Evolutionary conservation across 2,888 invertebrate genomes (phyloP).

Genomic region (Rhamnusium bicolor): DNA sequence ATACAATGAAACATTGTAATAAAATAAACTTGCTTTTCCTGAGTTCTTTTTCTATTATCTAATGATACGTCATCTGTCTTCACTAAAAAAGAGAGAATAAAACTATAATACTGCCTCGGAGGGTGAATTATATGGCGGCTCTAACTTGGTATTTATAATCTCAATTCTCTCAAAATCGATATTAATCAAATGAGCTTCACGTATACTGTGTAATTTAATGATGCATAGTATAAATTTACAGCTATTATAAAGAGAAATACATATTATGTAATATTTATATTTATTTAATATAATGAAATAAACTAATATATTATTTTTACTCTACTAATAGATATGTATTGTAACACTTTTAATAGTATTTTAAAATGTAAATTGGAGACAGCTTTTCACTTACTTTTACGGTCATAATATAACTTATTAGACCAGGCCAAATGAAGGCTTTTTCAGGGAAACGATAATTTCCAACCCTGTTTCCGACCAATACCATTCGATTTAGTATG

Average conservation of each 20-base stretch:
- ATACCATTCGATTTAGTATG: no score
- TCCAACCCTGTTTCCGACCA: no score
- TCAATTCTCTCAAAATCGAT: background rate
- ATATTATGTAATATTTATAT: no score
- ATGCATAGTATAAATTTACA: background rate
- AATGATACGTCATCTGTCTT: background rate
- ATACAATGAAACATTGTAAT: background rate
- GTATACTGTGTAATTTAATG: slow-evolving; percentile 3
- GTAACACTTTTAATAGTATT: no score
- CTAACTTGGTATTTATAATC: slow-evolving; percentile 7
- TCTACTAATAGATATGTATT: no score
- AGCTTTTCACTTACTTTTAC: no score
- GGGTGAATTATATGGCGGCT: slow-evolving; percentile 1
- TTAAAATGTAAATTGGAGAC: no score
- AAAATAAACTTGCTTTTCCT: background rate
- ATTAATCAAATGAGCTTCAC: slow-evolving; percentile 8
- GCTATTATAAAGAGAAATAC: background rate
- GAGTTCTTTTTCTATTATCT: background rate
- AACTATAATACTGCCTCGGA: background rate
- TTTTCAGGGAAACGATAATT: no score
- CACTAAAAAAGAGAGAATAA: background rate
- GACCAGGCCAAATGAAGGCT: no score
- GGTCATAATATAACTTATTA: no score
- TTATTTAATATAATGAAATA: no score
- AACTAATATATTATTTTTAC: no score